phyloP scores from a whole-genome alignment of 2,797 vertebrate species.

The Parambassis ranga region DNA sequence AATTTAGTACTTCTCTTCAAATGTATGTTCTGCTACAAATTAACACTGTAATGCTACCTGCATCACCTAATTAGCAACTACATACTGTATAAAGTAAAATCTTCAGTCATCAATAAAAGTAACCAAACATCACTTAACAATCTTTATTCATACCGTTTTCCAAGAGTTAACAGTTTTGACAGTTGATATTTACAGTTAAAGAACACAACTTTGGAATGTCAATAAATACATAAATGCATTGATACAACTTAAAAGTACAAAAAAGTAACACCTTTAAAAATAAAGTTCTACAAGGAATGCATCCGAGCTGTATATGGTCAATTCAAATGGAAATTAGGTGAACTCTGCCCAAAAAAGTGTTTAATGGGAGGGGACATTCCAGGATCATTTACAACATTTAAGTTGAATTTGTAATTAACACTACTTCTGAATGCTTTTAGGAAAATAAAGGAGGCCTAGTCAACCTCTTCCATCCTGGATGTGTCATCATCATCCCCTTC shows the following conservation, averaged over 20 bases:
- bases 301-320: slow-evolving; percentile 21
- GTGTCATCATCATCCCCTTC: slow-evolving; percentile 94
- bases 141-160: slow-evolving; percentile 68
- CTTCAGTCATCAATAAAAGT: neutral
- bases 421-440: slow-evolving; percentile 20
- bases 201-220: slow-evolving; percentile 64
- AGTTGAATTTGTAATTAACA: slow-evolving; percentile 41
- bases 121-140: slow-evolving; percentile 12
- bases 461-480: slow-evolving; percentile 96
- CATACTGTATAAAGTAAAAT: no score
- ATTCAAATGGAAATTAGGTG: neutral
- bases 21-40: no score
- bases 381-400: slow-evolving; percentile 58
- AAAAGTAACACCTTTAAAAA: slow-evolving; percentile 45
- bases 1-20: no score
- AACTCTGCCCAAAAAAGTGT: slow-evolving; percentile 10
- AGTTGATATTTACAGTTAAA: slow-evolving; percentile 65
- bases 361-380: neutral
- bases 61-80: no score
- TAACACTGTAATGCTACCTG: no score
- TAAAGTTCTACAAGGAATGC: slow-evolving; percentile 33
- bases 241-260: slow-evolving; percentile 53
- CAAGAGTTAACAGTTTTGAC: slow-evolving; percentile 54
- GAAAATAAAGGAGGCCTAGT: slow-evolving; percentile 65
- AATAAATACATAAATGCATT: slow-evolving; percentile 69